Percentiles rank a stretch among this genome's conserved stretches.
Conservation (phyloP, 2,113 vertebrate species). For the Typhlomys cinereus region DNA sequence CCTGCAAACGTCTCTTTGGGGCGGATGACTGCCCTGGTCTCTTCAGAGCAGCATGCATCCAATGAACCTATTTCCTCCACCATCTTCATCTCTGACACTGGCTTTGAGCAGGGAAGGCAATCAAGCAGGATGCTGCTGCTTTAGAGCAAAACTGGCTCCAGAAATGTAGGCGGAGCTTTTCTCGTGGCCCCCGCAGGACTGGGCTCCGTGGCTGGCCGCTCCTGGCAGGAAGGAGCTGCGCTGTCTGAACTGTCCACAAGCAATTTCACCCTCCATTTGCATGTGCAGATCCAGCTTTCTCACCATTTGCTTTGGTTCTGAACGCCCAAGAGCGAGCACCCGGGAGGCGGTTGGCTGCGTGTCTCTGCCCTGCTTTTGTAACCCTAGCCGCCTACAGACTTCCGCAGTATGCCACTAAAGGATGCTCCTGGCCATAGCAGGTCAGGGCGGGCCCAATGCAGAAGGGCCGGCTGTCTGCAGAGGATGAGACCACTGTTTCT, state of each 20-base stretch:
- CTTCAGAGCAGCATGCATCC: too few species aligned
- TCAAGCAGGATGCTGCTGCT: too few species aligned
- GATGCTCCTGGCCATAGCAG: not conserved
- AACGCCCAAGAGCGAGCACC: not conserved
- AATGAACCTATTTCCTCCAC: too few species aligned
- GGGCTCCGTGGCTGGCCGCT: not conserved
- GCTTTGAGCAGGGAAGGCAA: too few species aligned
- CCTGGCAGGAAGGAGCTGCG: not conserved
- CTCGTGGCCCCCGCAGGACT: not conserved
- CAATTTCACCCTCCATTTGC: slow-evolving; percentile 32
- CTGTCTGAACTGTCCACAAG: not conserved
- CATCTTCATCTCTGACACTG: too few species aligned
- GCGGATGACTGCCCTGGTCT: too few species aligned
- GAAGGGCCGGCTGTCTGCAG: not conserved
- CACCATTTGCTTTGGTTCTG: not conserved
- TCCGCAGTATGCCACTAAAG: not conserved
- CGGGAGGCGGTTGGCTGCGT: not conserved
- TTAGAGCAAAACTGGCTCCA: too few species aligned
- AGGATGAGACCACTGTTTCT: too few species aligned
- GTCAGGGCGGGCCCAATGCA: not conserved
- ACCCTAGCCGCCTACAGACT: not conserved
- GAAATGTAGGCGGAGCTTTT: not conserved
- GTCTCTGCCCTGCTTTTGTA: not conserved
- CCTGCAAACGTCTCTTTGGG: too few species aligned
- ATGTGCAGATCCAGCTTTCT: not conserved